Conservation (phyloP, 1,140 invertebrate species). For the Danaus plexippus region DNA sequence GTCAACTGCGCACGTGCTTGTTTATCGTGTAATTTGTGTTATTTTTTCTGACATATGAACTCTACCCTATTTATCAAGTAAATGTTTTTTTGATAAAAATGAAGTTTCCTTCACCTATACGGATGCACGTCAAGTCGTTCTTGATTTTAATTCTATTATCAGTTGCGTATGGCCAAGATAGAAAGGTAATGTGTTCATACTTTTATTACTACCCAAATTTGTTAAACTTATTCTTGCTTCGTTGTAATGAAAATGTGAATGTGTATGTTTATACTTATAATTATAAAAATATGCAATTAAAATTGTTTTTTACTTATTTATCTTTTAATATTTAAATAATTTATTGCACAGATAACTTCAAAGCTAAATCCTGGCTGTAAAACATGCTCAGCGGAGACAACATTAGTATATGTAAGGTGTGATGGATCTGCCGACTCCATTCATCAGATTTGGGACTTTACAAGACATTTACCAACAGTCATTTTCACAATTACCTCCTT, state of each 20-base stretch:
- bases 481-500: constrained; percentile 63
- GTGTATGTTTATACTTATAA: too few relatives aligned
- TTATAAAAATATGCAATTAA: neutral
- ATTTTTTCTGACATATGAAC: constrained; percentile 23
- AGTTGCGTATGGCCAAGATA: constrained; percentile 36
- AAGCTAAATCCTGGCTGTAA: constrained; percentile 50
- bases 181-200: constrained; percentile 33
- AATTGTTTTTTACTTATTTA: constrained; percentile 10
- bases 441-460: constrained; percentile 76
- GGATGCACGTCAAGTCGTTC: constrained; percentile 28
- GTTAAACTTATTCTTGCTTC: constrained; percentile 1
- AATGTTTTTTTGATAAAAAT: constrained; percentile 31
- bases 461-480: constrained; percentile 65
- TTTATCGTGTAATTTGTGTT: constrained; percentile 30
- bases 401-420: constrained; percentile 68
- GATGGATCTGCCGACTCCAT: constrained; percentile 70
- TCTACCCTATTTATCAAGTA: constrained; percentile 20
- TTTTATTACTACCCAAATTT: too few relatives aligned
- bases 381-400: constrained; percentile 37
- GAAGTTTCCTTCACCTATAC: constrained; percentile 39
- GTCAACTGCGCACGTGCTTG: constrained; percentile 36
- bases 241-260: neutral
- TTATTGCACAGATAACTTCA: constrained; percentile 41
- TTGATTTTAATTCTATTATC: constrained; percentile 34
- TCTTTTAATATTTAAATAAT: neutral